Percentiles rank a stretch among this genome's conserved stretches.
Conservation (phyloP, 2,113 vertebrate species). For the Gymnorhina tibicen region DNA sequence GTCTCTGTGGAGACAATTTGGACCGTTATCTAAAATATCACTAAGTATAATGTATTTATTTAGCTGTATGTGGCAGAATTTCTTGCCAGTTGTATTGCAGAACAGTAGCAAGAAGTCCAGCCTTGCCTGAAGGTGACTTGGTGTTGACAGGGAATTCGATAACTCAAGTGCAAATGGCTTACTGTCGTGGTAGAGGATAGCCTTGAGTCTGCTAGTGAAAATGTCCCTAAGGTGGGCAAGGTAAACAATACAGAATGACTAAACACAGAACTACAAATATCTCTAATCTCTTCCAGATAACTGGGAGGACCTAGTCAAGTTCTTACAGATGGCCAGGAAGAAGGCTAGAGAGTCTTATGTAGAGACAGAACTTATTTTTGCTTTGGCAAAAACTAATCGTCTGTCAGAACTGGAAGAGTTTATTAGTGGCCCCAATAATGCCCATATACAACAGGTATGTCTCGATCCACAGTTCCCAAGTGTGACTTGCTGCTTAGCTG, state of each 20-base stretch:
- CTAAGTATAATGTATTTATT: background rate
- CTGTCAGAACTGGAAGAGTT: slow-evolving; percentile 90
- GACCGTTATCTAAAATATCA: background rate
- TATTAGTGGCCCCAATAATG: slow-evolving; percentile 89
- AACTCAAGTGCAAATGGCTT: background rate
- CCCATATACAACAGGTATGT: slow-evolving; percentile 89
- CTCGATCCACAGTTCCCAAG: background rate
- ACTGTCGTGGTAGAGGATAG: background rate
- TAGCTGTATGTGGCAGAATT: background rate
- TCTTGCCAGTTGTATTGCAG: background rate
- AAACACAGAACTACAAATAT: background rate
- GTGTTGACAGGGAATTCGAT: background rate
- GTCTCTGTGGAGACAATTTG: background rate
- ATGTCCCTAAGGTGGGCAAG: background rate
- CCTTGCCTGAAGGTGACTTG: background rate
- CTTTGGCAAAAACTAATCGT: slow-evolving; percentile 88
- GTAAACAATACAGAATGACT: background rate
- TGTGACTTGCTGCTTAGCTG: background rate
- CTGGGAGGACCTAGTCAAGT: slow-evolving; percentile 93
- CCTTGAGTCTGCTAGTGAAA: background rate
- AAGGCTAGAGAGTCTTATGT: slow-evolving; percentile 86
- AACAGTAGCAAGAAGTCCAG: background rate
- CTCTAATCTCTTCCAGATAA: slow-evolving; percentile 76
- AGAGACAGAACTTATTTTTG: slow-evolving; percentile 92
- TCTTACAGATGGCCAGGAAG: slow-evolving; percentile 91